Conservation (phyloP, 2,888 invertebrate species). For the Rutpela maculata region DNA sequence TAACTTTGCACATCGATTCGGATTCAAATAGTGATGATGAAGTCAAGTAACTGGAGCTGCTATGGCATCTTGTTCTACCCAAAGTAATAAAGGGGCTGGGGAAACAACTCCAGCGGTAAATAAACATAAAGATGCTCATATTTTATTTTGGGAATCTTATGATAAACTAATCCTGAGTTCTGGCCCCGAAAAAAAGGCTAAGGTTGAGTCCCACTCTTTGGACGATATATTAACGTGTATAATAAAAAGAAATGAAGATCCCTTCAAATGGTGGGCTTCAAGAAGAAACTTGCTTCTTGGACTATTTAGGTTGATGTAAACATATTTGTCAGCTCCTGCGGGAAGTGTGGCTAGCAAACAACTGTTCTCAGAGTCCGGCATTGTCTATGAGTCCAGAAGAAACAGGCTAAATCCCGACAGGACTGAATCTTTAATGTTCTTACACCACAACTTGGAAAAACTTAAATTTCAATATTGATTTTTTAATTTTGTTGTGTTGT, state of each 20-base stretch:
- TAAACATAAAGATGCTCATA: neutral
- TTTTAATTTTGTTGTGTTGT: no score
- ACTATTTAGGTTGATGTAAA: constrained; percentile 14
- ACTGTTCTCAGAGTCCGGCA: constrained; percentile 7
- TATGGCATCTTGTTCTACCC: constrained; percentile 11
- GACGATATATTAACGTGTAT: neutral
- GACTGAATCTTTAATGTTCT: constrained; percentile 17
- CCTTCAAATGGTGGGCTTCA: constrained; percentile 18
- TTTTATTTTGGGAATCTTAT: constrained; percentile 13
- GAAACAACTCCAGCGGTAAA: neutral
- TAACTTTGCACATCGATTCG: neutral
- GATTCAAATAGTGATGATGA: constrained; percentile 9
- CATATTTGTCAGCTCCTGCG: constrained; percentile 15
- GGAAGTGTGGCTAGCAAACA: constrained; percentile 16
- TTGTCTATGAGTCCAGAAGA: constrained; percentile 15
- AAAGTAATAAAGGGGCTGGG: constrained; percentile 1
- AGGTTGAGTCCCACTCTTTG: constrained; percentile 5
- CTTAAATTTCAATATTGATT: constrained; percentile 15
- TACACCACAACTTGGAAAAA: constrained; percentile 14
- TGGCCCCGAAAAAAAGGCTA: constrained; percentile 4
- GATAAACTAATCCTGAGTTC: constrained; percentile 12
- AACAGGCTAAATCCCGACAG: constrained; percentile 13
- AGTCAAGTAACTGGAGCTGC: neutral
- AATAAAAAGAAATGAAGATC: constrained; percentile 9
- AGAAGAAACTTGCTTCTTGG: constrained; percentile 11